phyloP scores from a whole-genome alignment of 2,888 invertebrate genomes.

The Ellobium chinense region DNA sequence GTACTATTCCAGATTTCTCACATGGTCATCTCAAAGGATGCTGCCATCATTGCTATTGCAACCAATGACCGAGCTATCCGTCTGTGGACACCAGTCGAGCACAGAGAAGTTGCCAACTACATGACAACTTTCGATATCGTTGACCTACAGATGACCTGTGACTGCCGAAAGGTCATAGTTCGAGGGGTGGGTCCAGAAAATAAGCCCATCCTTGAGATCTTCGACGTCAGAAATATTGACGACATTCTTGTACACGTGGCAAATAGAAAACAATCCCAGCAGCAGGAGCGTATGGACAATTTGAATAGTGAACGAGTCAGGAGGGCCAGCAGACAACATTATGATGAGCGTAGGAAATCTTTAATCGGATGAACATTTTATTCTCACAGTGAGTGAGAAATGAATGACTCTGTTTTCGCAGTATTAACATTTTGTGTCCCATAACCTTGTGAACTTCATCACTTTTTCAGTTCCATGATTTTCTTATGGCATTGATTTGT shows the following conservation, averaged over 20 bases:
- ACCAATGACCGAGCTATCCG: constrained; percentile 34
- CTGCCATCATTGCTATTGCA: constrained; percentile 38
- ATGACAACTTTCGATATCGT: constrained; percentile 26
- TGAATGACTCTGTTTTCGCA: no score
- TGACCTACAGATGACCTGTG: constrained; percentile 46
- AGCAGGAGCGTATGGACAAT: constrained; percentile 8
- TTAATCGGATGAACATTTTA: no score
- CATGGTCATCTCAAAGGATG: constrained; percentile 47
- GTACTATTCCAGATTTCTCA: constrained; percentile 37
- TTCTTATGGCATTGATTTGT: no score
- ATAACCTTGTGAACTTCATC: no score
- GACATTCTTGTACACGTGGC: constrained; percentile 30
- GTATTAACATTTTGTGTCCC: no score
- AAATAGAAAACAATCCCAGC: constrained; percentile 1
- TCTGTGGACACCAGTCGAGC: constrained; percentile 42
- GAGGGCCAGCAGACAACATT: constrained; percentile 1
- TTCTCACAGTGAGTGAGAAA: no score
- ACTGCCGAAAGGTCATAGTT: constrained; percentile 44
- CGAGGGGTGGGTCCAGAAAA: constrained; percentile 10
- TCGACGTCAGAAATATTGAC: constrained; percentile 41
- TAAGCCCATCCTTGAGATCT: constrained; percentile 37
- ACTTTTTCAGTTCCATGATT: no score
- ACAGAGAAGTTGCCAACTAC: constrained; percentile 42
- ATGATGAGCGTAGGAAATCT: not conserved
- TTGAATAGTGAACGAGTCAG: constrained; percentile 10